Evolutionary conservation across 2,888 invertebrate genomes (phyloP).

Genomic region (Dryobotodes eremita): DNA sequence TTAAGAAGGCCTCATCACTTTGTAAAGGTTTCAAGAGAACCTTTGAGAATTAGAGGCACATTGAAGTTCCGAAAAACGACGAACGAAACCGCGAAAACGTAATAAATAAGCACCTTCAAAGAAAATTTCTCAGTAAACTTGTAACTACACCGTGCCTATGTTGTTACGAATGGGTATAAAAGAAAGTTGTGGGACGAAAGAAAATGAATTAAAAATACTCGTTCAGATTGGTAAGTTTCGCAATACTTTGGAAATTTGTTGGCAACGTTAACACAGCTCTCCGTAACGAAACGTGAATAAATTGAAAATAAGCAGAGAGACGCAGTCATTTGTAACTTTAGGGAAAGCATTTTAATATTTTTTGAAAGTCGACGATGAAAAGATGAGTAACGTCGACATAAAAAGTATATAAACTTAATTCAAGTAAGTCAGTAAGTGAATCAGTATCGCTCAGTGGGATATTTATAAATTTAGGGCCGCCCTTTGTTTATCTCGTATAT

Average conservation of each 20-base stretch:
- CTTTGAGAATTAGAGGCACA: slow-evolving; percentile 1
- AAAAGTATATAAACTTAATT: slow-evolving; percentile 46
- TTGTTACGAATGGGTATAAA: slow-evolving; percentile 63
- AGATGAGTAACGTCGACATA: slow-evolving; percentile 50
- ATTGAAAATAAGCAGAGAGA: slow-evolving; percentile 75
- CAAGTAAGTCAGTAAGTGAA: slow-evolving; percentile 54
- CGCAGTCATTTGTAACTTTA: slow-evolving; percentile 72
- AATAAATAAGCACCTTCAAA: slow-evolving; percentile 50
- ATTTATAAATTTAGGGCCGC: slow-evolving; percentile 31
- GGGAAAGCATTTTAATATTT: slow-evolving; percentile 70
- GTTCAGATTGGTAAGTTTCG: slow-evolving; percentile 76
- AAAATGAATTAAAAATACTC: slow-evolving; percentile 75
- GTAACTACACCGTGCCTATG: slow-evolving; percentile 59
- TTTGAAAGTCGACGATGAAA: slow-evolving; percentile 62
- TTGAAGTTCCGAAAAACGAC: slow-evolving; percentile 35
- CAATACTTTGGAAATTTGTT: slow-evolving; percentile 77
- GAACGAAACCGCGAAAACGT: slow-evolving; percentile 27
- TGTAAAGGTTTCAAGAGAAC: slow-evolving; percentile 9
- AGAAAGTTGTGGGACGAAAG: slow-evolving; percentile 67
- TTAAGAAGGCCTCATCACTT: no score
- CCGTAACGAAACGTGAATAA: slow-evolving; percentile 78
- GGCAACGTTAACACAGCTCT: slow-evolving; percentile 76
- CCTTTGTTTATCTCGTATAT: slow-evolving; percentile 46
- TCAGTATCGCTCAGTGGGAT: slow-evolving; percentile 43
- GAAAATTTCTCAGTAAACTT: slow-evolving; percentile 56